phyloP scores from a whole-genome alignment of 2,113 vertebrate species.

The Eonycteris spelaea region DNA sequence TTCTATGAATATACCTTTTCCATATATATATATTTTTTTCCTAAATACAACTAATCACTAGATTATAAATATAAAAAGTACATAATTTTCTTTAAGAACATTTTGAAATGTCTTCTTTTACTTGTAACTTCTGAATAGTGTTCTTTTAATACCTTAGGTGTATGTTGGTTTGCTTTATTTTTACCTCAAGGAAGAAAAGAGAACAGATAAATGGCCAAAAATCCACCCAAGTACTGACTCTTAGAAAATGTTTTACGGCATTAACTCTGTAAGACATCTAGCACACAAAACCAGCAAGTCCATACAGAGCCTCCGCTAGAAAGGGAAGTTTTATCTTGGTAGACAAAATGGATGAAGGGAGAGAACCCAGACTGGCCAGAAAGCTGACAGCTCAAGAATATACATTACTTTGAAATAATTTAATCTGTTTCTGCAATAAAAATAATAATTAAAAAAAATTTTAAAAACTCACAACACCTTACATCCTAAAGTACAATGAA shows the following conservation, averaged over 20 bases:
- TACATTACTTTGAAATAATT: background rate
- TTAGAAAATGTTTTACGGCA: background rate
- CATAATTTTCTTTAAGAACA: background rate
- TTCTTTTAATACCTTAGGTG: background rate
- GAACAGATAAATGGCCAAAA: background rate
- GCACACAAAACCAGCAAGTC: background rate
- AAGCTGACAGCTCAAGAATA: background rate
- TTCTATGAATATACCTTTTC: background rate
- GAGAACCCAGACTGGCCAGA: background rate
- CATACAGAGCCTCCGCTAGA: background rate
- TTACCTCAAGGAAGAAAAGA: background rate
- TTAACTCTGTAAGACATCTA: background rate
- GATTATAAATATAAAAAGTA: background rate
- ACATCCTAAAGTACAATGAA: background rate
- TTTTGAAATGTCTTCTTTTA: background rate
- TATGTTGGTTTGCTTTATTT: constrained; percentile 22
- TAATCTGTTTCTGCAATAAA: background rate
- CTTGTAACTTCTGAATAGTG: background rate
- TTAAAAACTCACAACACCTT: background rate
- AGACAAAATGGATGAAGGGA: background rate
- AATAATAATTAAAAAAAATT: background rate
- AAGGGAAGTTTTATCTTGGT: background rate
- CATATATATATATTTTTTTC: background rate
- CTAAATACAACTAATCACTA: background rate
- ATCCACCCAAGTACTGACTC: background rate